Conservation (phyloP, 2,888 invertebrate genomes). For the Drosophila greeni region DNA sequence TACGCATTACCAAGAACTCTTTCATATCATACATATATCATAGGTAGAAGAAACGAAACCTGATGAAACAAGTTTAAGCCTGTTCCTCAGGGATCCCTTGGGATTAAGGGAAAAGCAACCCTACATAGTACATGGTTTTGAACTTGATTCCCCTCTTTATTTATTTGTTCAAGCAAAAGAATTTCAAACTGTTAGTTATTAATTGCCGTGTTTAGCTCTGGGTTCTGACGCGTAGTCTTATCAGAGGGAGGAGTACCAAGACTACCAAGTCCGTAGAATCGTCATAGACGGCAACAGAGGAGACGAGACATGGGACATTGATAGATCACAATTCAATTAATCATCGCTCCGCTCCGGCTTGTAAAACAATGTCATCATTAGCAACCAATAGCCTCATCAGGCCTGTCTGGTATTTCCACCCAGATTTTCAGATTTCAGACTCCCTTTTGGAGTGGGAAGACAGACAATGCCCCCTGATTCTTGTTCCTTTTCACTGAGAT, state of each 20-base stretch:
- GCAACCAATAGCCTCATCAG: slow-evolving; percentile 49
- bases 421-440: slow-evolving; percentile 14
- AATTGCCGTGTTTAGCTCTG: slow-evolving; percentile 54
- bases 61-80: neutral
- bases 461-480: slow-evolving; percentile 33
- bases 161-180: slow-evolving; percentile 14
- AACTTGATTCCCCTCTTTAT: neutral
- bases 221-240: slow-evolving; percentile 32
- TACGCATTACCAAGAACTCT: neutral
- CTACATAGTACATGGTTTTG: neutral
- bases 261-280: slow-evolving; percentile 15
- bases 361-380: slow-evolving; percentile 63
- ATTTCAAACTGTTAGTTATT: slow-evolving; percentile 49
- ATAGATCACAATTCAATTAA: slow-evolving; percentile 67
- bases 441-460: too few relatives aligned
- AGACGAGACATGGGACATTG: slow-evolving; percentile 38
- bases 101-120: neutral
- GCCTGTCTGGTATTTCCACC: slow-evolving; percentile 30
- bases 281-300: slow-evolving; percentile 7
- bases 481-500: slow-evolving; percentile 22
- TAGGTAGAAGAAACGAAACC: neutral
- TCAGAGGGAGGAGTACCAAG: slow-evolving; percentile 21
- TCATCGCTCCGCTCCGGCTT: slow-evolving; percentile 48
- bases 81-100: neutral
- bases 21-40: neutral